A percentile compares a stretch with the other conserved stretches of the same genome.
phyloP scores from a whole-genome alignment of 2,113 vertebrate genomes.

The Apodemus speciosus region DNA sequence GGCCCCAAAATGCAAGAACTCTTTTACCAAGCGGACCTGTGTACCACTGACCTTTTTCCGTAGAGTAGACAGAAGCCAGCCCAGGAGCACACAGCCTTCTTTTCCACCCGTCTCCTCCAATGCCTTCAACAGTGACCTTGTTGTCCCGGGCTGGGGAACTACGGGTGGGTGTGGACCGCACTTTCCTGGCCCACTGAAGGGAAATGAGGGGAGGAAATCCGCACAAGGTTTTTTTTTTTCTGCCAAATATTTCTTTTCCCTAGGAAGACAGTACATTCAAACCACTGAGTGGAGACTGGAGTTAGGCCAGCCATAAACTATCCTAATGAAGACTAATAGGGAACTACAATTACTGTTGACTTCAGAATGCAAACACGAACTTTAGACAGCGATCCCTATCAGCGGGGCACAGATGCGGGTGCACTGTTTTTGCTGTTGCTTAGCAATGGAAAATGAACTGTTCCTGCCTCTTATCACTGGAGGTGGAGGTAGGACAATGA shows the following conservation, averaged over 20 bases:
- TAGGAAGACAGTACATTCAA: conserved; percentile 75
- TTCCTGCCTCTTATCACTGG: conserved; percentile 80
- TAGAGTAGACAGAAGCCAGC: conserved; percentile 1
- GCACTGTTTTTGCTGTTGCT: conserved; percentile 80
- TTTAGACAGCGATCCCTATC: conserved; percentile 83
- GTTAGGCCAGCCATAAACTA: conserved; percentile 78
- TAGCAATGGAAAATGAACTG: conserved; percentile 83
- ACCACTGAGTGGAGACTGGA: conserved; percentile 73
- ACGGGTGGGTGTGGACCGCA: neutral
- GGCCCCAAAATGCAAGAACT: neutral
- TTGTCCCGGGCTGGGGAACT: neutral
- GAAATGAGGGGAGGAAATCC: conserved; percentile 78
- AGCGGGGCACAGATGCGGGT: conserved; percentile 65
- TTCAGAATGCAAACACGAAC: conserved; percentile 84
- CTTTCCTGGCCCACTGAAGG: conserved; percentile 68
- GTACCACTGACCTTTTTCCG: conserved; percentile 23
- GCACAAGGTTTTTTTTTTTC: conserved; percentile 56
- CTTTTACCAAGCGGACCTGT: neutral
- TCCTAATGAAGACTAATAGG: conserved; percentile 83
- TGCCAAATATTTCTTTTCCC: conserved; percentile 79
- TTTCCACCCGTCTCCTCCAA: neutral
- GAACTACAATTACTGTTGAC: conserved; percentile 82
- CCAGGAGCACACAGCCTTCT: neutral
- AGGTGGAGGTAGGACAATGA: conserved; percentile 81
- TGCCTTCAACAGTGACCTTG: conserved; percentile 53